Conservation (phyloP, 1,140 invertebrate genomes). For the Tenebrio molitor region DNA sequence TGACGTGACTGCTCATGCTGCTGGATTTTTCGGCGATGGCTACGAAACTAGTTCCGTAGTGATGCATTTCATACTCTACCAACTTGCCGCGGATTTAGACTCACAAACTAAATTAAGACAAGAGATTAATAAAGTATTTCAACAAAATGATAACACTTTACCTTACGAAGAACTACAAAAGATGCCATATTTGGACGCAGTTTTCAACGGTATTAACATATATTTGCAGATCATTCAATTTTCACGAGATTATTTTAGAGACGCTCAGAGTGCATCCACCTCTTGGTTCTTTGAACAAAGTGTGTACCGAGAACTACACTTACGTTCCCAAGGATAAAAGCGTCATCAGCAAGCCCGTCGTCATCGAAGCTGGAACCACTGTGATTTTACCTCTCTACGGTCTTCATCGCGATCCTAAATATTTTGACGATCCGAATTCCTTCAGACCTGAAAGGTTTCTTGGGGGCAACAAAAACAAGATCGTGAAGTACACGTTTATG, state of each 20-base stretch:
- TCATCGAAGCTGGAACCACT: constrained; percentile 67
- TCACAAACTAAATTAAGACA: constrained; percentile 77
- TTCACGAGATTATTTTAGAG: constrained; percentile 61
- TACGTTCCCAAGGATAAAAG: constrained; percentile 54
- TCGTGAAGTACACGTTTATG: constrained; percentile 65
- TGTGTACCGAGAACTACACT: constrained; percentile 54
- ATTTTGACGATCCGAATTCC: constrained; percentile 71
- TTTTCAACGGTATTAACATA: constrained; percentile 64
- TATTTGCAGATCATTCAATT: constrained; percentile 45
- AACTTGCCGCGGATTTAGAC: constrained; percentile 73
- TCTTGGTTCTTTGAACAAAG: constrained; percentile 59
- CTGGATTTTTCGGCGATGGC: constrained; percentile 74
- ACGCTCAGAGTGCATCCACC: constrained; percentile 68
- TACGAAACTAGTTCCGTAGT: constrained; percentile 68
- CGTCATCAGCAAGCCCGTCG: constrained; percentile 54
- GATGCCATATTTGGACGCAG: constrained; percentile 68
- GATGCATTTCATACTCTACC: constrained; percentile 66
- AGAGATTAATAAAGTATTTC: constrained; percentile 70
- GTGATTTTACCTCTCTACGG: constrained; percentile 72
- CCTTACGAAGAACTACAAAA: constrained; percentile 67
- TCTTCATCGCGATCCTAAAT: constrained; percentile 69
- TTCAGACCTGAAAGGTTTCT: constrained; percentile 76
- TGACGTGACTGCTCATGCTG: constrained; percentile 73
- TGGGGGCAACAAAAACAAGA: constrained; percentile 63
- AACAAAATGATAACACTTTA: constrained; percentile 59